Percentiles rank a stretch among this genome's conserved stretches.
These are phyloP conservation scores for Phataginus tetradactyla DNA, from an alignment of 2,797 vertebrate species.

Conservation along the genomic window DNA sequence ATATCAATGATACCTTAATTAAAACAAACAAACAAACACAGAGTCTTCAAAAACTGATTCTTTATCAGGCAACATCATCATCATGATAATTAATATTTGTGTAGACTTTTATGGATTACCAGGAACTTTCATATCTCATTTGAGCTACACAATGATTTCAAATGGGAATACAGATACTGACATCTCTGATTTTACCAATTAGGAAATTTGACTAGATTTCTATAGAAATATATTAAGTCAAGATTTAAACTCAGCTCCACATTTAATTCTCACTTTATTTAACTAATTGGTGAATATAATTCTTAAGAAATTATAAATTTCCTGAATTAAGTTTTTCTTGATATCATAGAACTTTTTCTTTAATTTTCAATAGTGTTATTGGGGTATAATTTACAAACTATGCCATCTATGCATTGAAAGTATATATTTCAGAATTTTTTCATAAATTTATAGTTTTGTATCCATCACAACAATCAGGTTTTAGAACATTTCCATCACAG, in stretches of 20 bases:
- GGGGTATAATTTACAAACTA: neutral
- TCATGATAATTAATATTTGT: neutral
- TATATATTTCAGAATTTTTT: neutral
- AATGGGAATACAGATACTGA: neutral
- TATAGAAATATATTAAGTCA: neutral
- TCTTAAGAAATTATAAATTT: neutral
- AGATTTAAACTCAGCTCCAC: neutral
- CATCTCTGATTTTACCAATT: neutral
- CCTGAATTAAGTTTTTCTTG: neutral
- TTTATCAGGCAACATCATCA: neutral
- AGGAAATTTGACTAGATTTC: neutral
- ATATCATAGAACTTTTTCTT: neutral
- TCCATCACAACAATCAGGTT: neutral
- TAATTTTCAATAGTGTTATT: neutral
- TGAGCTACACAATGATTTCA: neutral
- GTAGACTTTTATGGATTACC: neutral
- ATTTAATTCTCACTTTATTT: neutral
- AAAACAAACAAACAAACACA: neutral
- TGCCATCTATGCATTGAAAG: neutral
- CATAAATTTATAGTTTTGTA: neutral
- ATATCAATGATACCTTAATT: too few species aligned
- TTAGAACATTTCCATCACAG: neutral
- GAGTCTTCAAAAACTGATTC: neutral
- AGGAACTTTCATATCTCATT: neutral
- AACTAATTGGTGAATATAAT: slow-evolving; percentile 3